Evolutionary conservation across 2,797 vertebrate genomes (phyloP).

Genomic region (Alfaro cultratus): DNA sequence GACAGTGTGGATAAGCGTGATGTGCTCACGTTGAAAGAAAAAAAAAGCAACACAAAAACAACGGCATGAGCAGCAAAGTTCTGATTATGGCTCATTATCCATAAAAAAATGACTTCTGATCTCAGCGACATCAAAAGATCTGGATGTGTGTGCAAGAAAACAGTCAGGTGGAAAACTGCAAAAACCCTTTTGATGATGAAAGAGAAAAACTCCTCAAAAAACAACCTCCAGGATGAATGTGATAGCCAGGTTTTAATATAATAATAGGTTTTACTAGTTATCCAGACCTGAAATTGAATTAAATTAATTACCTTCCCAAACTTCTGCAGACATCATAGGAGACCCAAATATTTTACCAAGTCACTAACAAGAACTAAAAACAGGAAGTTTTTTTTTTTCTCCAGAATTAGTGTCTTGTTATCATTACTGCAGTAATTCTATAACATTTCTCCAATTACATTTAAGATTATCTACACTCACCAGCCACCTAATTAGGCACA

Average conservation of each 20-base stretch:
- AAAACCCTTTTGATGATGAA: background rate
- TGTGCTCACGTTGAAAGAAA: background rate
- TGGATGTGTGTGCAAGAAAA: background rate
- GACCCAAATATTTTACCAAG: no score
- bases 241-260: background rate
- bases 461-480: background rate
- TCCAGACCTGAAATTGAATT: background rate
- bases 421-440: no score
- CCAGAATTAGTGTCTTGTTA: no score
- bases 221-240: background rate
- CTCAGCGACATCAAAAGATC: background rate
- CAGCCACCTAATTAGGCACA: background rate
- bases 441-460: no score
- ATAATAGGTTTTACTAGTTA: background rate
- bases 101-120: background rate
- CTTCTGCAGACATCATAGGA: no score
- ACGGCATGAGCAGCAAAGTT: background rate
- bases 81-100: background rate
- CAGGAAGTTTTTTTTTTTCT: no score
- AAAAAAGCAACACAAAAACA: background rate
- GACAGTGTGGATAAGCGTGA: background rate
- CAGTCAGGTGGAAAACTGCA: background rate
- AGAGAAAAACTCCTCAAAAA: background rate
- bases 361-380: no score
- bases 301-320: background rate